Conservation (phyloP, 2,113 vertebrate species). For the Nicator chloris region DNA sequence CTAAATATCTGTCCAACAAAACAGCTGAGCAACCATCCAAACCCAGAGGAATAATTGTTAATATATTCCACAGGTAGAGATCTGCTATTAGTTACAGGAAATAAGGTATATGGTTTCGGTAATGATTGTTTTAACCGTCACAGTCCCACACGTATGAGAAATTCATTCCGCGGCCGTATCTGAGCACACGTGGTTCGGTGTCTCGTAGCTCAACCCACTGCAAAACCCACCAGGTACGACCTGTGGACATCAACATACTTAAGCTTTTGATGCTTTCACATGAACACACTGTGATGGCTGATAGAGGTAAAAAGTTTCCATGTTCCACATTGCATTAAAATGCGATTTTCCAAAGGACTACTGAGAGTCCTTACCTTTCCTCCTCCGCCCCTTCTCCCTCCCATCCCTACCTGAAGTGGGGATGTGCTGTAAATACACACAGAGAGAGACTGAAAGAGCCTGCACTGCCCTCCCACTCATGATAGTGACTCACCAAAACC, state of each 20-base stretch:
- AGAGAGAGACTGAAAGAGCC: slow-evolving; percentile 59
- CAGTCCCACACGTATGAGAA: slow-evolving; percentile 73
- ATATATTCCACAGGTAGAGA: slow-evolving; percentile 66
- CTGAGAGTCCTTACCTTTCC: neutral
- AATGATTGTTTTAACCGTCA: slow-evolving; percentile 58
- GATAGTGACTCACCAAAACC: slow-evolving; percentile 75
- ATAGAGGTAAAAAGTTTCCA: neutral
- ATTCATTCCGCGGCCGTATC: slow-evolving; percentile 60
- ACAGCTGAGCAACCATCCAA: slow-evolving; percentile 58
- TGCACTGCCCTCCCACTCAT: slow-evolving; percentile 60
- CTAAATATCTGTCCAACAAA: slow-evolving; percentile 61
- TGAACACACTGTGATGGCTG: neutral
- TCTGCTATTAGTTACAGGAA: slow-evolving; percentile 66
- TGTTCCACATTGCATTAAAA: neutral
- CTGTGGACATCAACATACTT: neutral
- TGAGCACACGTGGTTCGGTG: slow-evolving; percentile 14
- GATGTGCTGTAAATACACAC: neutral
- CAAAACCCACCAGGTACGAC: slow-evolving; percentile 14
- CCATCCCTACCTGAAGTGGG: neutral
- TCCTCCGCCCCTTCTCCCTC: neutral
- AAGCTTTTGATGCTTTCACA: neutral
- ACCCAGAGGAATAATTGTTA: slow-evolving; percentile 55
- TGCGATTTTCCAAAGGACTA: slow-evolving; percentile 14
- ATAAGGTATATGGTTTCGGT: slow-evolving; percentile 66
- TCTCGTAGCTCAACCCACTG: neutral